Percentiles rank a stretch among this genome's conserved stretches.
phyloP scores from a whole-genome alignment of 2,113 vertebrate genomes.

The Cnemophilus loriae region DNA sequence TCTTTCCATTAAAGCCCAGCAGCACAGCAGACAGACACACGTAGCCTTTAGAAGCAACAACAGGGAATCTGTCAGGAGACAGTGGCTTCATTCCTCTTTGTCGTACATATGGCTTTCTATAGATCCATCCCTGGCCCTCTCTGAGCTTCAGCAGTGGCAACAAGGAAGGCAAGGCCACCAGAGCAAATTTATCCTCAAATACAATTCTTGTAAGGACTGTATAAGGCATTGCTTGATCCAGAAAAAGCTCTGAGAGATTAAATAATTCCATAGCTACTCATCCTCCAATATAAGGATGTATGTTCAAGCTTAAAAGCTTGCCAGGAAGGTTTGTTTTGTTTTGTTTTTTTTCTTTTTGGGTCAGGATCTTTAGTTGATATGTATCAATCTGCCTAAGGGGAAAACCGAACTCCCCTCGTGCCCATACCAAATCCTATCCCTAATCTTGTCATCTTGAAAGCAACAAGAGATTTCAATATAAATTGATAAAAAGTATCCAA shows the following conservation, averaged over 20 bases:
- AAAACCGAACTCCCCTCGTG: accelerated
- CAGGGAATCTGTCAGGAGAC: neutral
- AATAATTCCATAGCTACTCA: neutral
- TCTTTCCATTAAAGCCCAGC: neutral
- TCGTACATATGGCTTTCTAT: neutral
- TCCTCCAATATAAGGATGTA: neutral
- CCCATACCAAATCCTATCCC: neutral
- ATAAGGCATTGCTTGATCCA: neutral
- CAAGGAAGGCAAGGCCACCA: neutral
- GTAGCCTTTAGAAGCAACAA: neutral
- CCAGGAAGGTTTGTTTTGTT: neutral
- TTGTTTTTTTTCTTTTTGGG: neutral
- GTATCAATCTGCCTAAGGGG: neutral
- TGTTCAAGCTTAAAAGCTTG: neutral
- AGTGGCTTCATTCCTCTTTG: neutral
- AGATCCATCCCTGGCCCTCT: neutral
- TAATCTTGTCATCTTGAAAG: neutral
- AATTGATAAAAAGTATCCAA: neutral
- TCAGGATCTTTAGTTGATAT: neutral
- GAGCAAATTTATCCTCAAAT: neutral
- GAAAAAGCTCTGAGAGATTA: neutral
- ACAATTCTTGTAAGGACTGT: neutral
- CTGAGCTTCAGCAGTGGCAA: neutral
- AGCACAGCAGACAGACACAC: neutral
- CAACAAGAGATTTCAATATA: neutral